Base-by-base conservation (phyloP, 2,888 invertebrate genomes). In the Nudaria mundana region DNA sequence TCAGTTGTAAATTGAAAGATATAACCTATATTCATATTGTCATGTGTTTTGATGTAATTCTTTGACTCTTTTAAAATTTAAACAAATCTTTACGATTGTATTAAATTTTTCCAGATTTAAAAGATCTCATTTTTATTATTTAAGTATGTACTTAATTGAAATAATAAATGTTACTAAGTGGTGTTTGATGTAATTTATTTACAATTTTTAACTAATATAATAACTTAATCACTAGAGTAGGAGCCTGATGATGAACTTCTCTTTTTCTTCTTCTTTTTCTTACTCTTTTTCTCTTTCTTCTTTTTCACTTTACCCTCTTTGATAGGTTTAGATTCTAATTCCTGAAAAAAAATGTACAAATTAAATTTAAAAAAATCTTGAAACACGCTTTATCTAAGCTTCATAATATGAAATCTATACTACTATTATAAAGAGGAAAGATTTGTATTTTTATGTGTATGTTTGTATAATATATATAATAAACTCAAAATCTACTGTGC, bases 271-370 rank as follows among this genome's bases (percentile, higher is more conserved):
- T 79, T 84, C 58, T 85, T 85, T 56, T 81, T 84, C 51, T 83
- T 83, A 44, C 73, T 80, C 54, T 83, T 85, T 52, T 80, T 81
- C 16, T 73, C 78, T 46, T 83, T 82, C 40, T 76, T 82, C 51
- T 80, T 79, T 33, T 78, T 81, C 24, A 60, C 62, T 42, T 72
- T 77, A 7, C 52, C 49, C 25, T 22, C 29, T 20, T 44, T 58
- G 30, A 56, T 64, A 45, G 65, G 66, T 53, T 71, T 73, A 24
- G 44, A 34, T 37, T 63, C 66, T 43, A 65, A 70, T 48, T 78
- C 78, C 81, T 82, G 40, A 58, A 69, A 59, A 3, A 13, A 34
- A 1, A 14, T 10, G 11, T 13, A 3, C 3, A 12, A 26, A 13
- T 10, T 5, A 14, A 29, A 16, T 5, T 29, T 29, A 12, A 15